Evolutionary conservation across 1,140 invertebrate species (phyloP).

Genomic region (Drosophila carrolli): DNA sequence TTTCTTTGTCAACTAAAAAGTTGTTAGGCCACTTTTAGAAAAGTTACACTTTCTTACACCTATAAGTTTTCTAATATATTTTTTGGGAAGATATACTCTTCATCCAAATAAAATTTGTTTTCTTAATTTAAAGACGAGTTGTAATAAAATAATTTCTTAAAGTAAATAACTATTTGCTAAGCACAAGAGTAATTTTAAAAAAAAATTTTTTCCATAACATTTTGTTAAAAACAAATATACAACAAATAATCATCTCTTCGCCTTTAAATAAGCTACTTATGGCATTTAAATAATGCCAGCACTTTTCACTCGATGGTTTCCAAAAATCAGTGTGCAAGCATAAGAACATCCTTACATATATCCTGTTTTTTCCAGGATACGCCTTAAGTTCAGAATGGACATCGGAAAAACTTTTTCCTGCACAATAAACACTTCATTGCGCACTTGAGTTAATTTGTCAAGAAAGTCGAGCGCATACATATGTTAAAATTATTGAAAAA

Average conservation of each 20-base stretch:
- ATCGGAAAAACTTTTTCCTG: slow-evolving; percentile 54
- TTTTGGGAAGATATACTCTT: too few relatives aligned
- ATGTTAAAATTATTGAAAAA: slow-evolving; percentile 75
- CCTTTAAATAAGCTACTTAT: neutral
- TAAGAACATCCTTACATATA: neutral
- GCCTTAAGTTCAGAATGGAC: slow-evolving; percentile 21
- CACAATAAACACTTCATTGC: slow-evolving; percentile 80
- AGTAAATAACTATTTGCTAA: too few relatives aligned
- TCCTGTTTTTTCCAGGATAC: slow-evolving; percentile 9
- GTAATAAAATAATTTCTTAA: too few relatives aligned
- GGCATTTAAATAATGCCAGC: neutral
- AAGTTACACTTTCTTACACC: too few relatives aligned
- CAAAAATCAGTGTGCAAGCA: neutral
- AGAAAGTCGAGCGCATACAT: slow-evolving; percentile 57
- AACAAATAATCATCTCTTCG: too few relatives aligned
- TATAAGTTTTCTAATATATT: too few relatives aligned
- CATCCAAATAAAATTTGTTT: too few relatives aligned
- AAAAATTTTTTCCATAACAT: too few relatives aligned
- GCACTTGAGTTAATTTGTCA: slow-evolving; percentile 81
- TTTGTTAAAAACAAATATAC: too few relatives aligned
- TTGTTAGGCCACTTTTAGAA: neutral
- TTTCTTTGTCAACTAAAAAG: neutral
- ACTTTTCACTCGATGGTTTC: neutral
- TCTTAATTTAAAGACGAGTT: too few relatives aligned
- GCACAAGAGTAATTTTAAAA: too few relatives aligned